Evolutionary conservation across 2,888 invertebrate genomes (phyloP).

Genomic region (Microctonus brassicae): DNA sequence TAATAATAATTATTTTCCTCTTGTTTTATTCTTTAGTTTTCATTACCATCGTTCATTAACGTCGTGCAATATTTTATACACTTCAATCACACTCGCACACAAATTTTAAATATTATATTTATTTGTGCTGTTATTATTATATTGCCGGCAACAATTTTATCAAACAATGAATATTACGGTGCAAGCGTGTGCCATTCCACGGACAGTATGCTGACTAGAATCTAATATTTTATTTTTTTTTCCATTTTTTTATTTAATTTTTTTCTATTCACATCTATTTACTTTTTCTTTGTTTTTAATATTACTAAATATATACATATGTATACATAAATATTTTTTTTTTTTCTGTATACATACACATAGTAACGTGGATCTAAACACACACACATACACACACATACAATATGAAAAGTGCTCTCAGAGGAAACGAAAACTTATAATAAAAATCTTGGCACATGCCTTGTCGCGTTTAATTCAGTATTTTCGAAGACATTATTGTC

Average conservation of each 20-base stretch:
- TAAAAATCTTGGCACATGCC: conserved; percentile 25
- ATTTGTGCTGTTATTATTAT: conserved; percentile 36
- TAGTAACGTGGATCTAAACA: conserved; percentile 33
- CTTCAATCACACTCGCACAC: background rate
- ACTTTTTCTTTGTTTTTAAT: conserved; percentile 24
- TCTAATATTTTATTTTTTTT: conserved; percentile 58
- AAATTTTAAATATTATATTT: conserved; percentile 40
- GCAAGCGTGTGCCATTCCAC: conserved; percentile 52
- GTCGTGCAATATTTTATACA: background rate
- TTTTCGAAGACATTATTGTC: conserved; percentile 7
- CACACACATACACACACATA: conserved; percentile 34
- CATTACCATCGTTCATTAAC: background rate
- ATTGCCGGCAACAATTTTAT: conserved; percentile 33
- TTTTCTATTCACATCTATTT: conserved; percentile 44
- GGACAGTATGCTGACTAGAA: conserved; percentile 63
- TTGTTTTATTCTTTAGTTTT: background rate
- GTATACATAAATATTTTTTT: conserved; percentile 30
- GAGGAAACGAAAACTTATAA: background rate
- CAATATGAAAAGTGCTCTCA: conserved; percentile 13
- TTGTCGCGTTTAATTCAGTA: conserved; percentile 2
- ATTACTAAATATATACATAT: conserved; percentile 41
- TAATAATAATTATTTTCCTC: background rate
- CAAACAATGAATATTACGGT: conserved; percentile 18
- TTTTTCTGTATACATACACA: conserved; percentile 33
- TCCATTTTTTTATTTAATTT: conserved; percentile 38